These are phyloP conservation scores for Lissonota sp. DNA, from an alignment of 2,888 invertebrate genomes.

Conservation along the genomic window DNA sequence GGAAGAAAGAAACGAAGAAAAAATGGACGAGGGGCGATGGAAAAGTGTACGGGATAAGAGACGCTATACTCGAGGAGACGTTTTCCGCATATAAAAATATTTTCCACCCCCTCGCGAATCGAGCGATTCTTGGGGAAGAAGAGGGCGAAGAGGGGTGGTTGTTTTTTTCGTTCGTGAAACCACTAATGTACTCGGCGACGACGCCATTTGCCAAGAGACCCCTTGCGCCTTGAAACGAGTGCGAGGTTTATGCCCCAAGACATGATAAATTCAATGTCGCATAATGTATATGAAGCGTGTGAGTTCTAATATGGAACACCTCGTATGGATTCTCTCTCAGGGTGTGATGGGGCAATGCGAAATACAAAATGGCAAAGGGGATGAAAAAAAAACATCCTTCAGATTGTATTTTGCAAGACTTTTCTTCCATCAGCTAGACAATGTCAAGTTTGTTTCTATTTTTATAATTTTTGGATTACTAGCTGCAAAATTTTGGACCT, in stretches of 20 bases:
- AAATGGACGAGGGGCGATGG: neutral
- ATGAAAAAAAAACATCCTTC: too few species aligned
- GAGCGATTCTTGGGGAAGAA: conserved; percentile 13
- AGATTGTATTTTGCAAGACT: too few species aligned
- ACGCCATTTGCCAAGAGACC: conserved; percentile 52
- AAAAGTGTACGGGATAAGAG: neutral
- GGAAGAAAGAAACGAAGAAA: neutral
- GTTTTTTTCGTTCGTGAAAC: conserved; percentile 28
- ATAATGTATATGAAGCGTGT: conserved; percentile 6
- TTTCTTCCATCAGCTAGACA: too few species aligned
- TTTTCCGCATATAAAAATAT: conserved; percentile 56
- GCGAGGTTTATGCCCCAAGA: conserved; percentile 30
- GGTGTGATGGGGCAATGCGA: too few species aligned
- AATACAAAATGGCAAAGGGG: too few species aligned
- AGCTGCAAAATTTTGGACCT: too few species aligned
- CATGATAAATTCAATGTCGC: conserved; percentile 57
- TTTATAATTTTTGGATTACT: too few species aligned
- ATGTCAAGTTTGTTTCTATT: too few species aligned
- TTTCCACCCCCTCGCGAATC: conserved; percentile 48
- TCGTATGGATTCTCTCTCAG: too few species aligned
- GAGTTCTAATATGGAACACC: neutral
- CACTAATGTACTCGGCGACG: conserved; percentile 31
- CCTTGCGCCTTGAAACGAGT: conserved; percentile 40
- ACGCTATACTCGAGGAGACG: conserved; percentile 69
- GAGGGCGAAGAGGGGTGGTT: neutral